These are phyloP conservation scores for Eristalis arbustorum DNA, from an alignment of 2,888 invertebrate genomes.

Conservation along the genomic window DNA sequence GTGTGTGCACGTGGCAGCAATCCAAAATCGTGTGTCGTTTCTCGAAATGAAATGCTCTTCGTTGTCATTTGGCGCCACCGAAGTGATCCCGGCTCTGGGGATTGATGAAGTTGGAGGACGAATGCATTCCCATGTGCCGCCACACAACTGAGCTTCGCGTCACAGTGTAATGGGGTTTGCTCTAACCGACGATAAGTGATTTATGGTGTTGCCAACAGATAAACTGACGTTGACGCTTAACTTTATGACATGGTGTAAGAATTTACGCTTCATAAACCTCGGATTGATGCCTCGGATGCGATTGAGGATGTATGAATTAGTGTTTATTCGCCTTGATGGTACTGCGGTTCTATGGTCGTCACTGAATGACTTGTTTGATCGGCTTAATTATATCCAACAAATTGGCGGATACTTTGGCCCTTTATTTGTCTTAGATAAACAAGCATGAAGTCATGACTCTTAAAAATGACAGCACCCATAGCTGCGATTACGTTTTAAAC, in stretches of 20 bases:
- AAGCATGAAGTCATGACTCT: too few relatives aligned
- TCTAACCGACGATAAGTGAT: background rate
- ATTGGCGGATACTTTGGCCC: too few relatives aligned
- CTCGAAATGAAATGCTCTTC: background rate
- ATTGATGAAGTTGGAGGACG: background rate
- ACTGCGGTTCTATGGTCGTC: background rate
- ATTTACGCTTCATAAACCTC: background rate
- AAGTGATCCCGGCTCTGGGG: background rate
- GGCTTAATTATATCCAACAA: too few relatives aligned
- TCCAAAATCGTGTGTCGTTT: background rate
- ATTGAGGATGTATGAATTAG: background rate
- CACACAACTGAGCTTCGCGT: background rate
- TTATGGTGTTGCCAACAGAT: background rate
- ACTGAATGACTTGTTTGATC: too few relatives aligned
- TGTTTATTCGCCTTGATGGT: background rate
- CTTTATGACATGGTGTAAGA: background rate
- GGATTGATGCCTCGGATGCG: background rate
- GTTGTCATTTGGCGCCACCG: background rate
- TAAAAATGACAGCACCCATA: too few relatives aligned
- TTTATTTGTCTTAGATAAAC: too few relatives aligned
- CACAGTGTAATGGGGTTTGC: background rate
- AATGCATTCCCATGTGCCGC: background rate
- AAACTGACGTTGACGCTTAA: background rate
- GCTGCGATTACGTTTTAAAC: too few relatives aligned
- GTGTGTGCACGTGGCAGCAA: background rate